Percentiles rank a stretch among this genome's conserved stretches.
Conservation (phyloP, 2,888 invertebrate species). For the Mellilla xanthometata region DNA sequence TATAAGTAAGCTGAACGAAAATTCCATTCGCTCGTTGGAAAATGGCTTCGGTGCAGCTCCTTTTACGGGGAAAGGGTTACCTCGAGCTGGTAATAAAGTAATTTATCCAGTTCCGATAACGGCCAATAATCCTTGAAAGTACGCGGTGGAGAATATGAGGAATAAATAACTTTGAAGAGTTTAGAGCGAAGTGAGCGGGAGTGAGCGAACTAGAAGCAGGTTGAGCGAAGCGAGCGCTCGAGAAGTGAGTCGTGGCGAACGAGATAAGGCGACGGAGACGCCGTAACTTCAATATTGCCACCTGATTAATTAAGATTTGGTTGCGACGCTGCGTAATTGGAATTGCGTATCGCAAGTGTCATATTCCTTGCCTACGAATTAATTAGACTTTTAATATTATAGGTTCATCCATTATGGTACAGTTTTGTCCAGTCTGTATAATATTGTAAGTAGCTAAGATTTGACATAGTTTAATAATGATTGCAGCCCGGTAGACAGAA, state of each 20-base stretch:
- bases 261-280: slow-evolving; percentile 27
- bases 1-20: slow-evolving; percentile 56
- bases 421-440: too few relatives aligned
- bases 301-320: slow-evolving; percentile 36
- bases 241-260: slow-evolving; percentile 17
- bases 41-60: slow-evolving; percentile 56
- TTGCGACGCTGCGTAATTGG: slow-evolving; percentile 18
- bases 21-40: slow-evolving; percentile 59
- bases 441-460: too few relatives aligned
- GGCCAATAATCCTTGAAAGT: slow-evolving; percentile 66
- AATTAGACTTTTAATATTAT: too few relatives aligned
- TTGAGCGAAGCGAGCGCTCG: slow-evolving; percentile 1
- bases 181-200: slow-evolving; percentile 9
- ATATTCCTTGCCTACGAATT: slow-evolving; percentile 12
- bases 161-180: slow-evolving; percentile 25
- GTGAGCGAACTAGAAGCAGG: too few relatives aligned
- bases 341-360: slow-evolving; percentile 18
- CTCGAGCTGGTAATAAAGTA: slow-evolving; percentile 70
- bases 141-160: slow-evolving; percentile 27
- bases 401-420: too few relatives aligned
- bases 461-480: too few relatives aligned
- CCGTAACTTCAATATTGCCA: slow-evolving; percentile 34
- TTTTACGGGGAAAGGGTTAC: slow-evolving; percentile 61
- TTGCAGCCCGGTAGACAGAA: too few relatives aligned
- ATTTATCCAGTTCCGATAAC: slow-evolving; percentile 78